Conservation (phyloP, 2,113 vertebrate species). For the Melanocharis versteri region DNA sequence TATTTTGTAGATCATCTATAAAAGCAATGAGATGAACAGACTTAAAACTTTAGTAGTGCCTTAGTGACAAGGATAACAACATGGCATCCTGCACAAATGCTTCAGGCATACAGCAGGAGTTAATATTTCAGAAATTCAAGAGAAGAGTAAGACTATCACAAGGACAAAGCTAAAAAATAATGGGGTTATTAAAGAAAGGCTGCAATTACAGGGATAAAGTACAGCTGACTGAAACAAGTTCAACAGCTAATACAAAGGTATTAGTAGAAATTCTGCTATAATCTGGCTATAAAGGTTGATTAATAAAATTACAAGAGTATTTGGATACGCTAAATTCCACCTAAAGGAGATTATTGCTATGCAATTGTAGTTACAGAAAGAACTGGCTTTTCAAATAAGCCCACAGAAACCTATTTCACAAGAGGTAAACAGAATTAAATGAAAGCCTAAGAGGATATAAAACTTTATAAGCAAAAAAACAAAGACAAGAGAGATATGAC, state of each 20-base stretch:
- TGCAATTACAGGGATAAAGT: neutral
- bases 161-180: neutral
- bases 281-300: neutral
- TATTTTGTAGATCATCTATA: neutral
- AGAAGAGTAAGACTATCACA: neutral
- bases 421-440: neutral
- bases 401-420: neutral
- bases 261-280: neutral
- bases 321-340: conserved; percentile 10
- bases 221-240: neutral
- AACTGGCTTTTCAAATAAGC: neutral
- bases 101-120: neutral
- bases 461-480: neutral
- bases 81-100: neutral
- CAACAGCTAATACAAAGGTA: neutral
- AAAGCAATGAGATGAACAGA: neutral
- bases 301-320: neutral
- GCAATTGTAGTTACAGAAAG: neutral
- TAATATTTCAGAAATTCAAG: conserved; percentile 30
- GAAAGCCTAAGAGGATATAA: neutral
- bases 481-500: neutral
- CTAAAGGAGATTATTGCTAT: neutral
- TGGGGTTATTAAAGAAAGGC: neutral
- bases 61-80: neutral
- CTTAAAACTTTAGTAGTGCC: neutral